Conservation (phyloP, 2,797 vertebrate species). For the Dendrocincla tyrannina region DNA sequence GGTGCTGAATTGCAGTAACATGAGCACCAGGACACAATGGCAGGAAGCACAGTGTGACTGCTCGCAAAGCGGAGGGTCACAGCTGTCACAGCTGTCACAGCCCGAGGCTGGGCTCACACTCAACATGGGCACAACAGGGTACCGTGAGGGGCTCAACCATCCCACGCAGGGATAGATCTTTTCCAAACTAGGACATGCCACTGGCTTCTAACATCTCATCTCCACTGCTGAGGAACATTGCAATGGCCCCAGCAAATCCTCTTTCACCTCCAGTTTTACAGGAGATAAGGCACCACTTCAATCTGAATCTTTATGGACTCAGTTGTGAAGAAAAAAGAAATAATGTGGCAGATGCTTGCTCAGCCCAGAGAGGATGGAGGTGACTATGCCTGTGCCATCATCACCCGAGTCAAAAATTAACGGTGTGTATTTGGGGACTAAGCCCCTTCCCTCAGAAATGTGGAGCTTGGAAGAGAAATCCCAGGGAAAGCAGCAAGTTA, state of each 20-base stretch:
- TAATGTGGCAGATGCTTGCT: not conserved
- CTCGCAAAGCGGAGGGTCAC: not conserved
- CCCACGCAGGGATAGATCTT: not conserved
- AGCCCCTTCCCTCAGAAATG: not conserved
- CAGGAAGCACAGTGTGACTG: rapidly evolving
- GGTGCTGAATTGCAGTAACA: not conserved
- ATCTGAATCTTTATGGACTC: not conserved
- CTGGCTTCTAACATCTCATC: not conserved
- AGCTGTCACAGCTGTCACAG: not conserved
- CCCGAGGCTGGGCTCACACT: rapidly evolving
- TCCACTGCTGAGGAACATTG: not conserved
- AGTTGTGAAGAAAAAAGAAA: not conserved
- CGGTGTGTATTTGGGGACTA: not conserved
- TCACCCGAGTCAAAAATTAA: not conserved
- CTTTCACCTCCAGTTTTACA: not conserved
- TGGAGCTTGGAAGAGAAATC: not conserved
- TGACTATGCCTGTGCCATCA: not conserved
- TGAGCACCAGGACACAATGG: rapidly evolving
- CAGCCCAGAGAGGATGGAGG: not conserved
- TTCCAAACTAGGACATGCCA: not conserved
- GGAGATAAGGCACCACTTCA: not conserved
- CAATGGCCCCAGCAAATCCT: not conserved
- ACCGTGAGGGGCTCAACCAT: not conserved
- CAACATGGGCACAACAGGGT: rapidly evolving
- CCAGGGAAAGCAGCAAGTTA: not conserved